phyloP scores from a whole-genome alignment of 1,140 invertebrate species.

The Polyergus mexicanus region DNA sequence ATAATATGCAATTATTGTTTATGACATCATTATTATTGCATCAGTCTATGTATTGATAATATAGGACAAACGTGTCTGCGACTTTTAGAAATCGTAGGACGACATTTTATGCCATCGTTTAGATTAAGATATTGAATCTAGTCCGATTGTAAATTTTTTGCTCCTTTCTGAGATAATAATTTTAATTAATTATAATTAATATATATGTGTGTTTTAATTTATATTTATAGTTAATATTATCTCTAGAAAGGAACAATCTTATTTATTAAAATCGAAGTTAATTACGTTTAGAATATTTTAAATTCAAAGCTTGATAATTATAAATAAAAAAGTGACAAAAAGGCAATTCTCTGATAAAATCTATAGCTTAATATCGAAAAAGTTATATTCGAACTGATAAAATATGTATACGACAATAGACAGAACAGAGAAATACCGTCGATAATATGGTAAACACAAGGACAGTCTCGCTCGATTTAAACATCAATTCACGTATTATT shows the following conservation, averaged over 20 bases:
- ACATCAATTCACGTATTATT: neutral
- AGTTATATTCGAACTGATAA: too few species aligned
- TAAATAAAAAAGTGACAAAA: neutral
- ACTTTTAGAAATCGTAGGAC: neutral
- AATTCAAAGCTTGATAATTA: neutral
- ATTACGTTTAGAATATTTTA: neutral
- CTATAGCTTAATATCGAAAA: neutral
- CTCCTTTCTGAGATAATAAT: neutral
- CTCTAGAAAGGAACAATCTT: neutral
- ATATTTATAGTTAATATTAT: neutral
- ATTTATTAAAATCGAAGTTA: neutral
- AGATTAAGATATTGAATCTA: conserved; percentile 15
- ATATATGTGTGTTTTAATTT: neutral
- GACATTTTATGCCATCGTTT: neutral
- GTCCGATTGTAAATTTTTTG: neutral
- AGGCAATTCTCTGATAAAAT: conserved; percentile 4
- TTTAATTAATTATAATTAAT: conserved; percentile 11
- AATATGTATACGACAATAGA: too few species aligned
- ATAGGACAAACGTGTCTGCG: neutral
- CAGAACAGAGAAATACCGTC: too few species aligned
- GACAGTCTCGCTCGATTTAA: neutral
- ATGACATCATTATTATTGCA: neutral
- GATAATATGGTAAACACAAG: neutral
- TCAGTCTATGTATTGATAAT: neutral
- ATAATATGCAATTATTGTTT: conserved; percentile 3